Evolutionary conservation across 2,888 invertebrate species (phyloP), one percentile per base, ranked within the genome.

Genomic region (Scotopteryx bipunctaria): DNA sequence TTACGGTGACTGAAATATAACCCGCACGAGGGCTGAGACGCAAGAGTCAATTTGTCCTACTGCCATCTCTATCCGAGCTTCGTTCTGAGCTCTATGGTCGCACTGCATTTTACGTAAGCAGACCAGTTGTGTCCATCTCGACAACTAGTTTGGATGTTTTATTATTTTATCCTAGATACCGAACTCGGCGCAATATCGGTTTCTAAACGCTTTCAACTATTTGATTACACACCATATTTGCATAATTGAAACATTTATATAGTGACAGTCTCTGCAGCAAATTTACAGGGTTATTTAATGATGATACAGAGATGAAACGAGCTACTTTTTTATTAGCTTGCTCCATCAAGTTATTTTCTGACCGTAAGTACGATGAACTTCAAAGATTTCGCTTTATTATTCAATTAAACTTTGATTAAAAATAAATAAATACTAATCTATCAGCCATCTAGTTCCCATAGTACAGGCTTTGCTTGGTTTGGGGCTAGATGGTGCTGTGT

Each of bases 111-210:
- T 71, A 71, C 69, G 69, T 71, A 74, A 73, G 64, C 61, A 57
- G 52, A 54, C 57, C 29, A 51, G 55, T 55, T 49, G 35, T 55
- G 45, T 44, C 40, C 55, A 43, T 60, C 64, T 65, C 52, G 33
- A 38, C 32, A 67, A 72, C 75, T 67, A 65, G 69, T 76, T 78
- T 69, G 31, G 60, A 69, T 73, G 69, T 72, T 73, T 77, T 82
- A 81, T 80, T 81, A 74, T 79, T 64, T 66, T 72, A 81, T 80
- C 77, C 80, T 78, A 79, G 71, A 73, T 79, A 73, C 63, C 42
- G 16, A 41, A 19, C 16, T 31, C 61, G 57, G 67, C 71, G 61
- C 70, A 69, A 69, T 74, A 76, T 76, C 67, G 69, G 66, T 70
- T 70, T 71, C 72, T 69, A 75, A 74, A 73, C 66, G 40, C 58